A percentile compares a stretch with the other conserved stretches of the same genome.
Conservation (phyloP, 23 tunicate genomes). For the Styela clava region DNA sequence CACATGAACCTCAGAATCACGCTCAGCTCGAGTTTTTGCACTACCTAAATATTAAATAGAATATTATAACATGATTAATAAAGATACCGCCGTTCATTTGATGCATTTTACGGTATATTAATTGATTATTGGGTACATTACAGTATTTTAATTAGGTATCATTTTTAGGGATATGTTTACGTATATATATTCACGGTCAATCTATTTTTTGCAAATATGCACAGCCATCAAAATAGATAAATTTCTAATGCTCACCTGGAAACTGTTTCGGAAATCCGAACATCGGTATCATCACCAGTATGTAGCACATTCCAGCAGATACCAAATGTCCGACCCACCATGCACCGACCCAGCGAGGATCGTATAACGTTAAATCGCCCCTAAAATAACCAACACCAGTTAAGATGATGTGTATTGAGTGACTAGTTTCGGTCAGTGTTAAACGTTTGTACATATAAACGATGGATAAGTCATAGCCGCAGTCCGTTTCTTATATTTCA, state of each 20-base stretch:
- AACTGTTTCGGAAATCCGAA: slow-evolving; percentile 83
- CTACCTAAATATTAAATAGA: not conserved
- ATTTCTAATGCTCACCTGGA: slow-evolving; percentile 47
- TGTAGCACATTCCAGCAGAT: slow-evolving; percentile 49
- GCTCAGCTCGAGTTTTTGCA: slow-evolving; percentile 21
- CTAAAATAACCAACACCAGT: slow-evolving; percentile 23
- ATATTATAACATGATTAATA: not conserved
- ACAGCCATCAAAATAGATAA: too few species aligned
- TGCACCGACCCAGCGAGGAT: slow-evolving; percentile 98
- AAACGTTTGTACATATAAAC: too few species aligned
- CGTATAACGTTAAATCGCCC: slow-evolving; percentile 34
- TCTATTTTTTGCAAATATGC: too few species aligned
- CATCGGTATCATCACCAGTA: slow-evolving; percentile 47
- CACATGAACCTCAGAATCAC: slow-evolving; percentile 52
- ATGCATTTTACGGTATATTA: not conserved
- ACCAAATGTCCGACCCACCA: slow-evolving; percentile 93
- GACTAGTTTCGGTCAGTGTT: not conserved
- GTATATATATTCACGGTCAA: too few species aligned
- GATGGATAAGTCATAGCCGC: too few species aligned
- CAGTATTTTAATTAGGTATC: too few species aligned
- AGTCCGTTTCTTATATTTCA: too few species aligned
- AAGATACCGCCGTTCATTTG: too few species aligned
- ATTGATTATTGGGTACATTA: too few species aligned
- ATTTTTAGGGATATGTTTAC: too few species aligned
- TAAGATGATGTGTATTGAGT: too few species aligned